Base-by-base conservation (phyloP, 1,140 invertebrate genomes). In the Apis laboriosa region DNA sequence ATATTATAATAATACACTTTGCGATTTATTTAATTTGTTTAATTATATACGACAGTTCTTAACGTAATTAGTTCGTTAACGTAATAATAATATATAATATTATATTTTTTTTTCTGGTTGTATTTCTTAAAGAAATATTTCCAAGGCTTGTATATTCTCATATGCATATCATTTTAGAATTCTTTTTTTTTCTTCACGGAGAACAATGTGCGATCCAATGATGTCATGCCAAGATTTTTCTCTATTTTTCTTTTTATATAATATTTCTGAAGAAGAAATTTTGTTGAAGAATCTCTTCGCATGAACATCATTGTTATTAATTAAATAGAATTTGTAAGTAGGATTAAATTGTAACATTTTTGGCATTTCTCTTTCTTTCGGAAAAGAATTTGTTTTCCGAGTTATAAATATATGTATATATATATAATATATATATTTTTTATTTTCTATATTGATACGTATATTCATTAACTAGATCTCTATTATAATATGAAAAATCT, bases 401-500 rank as follows among this genome's bases (percentile, higher is more conserved):
- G 76, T 66, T 51, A 66, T 64, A 67, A 60, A 76, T 71, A 71
- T 77, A 68, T 77, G 24, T 49, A n/a, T 74, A 75, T 75, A 21
- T 60, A 58, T 74, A 17, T 60, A 49, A 56, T 72, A 55, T 72
- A 11, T 72, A 19, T 49, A 53, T 70, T 13, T 61, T 4, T 61
- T 64, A 12, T 66, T 17, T 66, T 55, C 34, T 11, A 70, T 24
- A 64, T 49, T 56, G n/a, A 75, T 77, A 78, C 64, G 74, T 77
- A 71, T 83, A 71, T 83, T 64, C 49, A 28, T 78, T 63, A 53
- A n/a, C 76, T 78, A 83, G 9, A 9, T 56, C 53, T 64, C 58
- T 63, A 71, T 71, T 49, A 28, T 83, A 78, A 67, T 21, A 58
- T 83, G 76, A 83, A 83, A 83, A 83, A 83, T 83, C 76, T 78